Evolutionary conservation across 2,888 invertebrate species (phyloP).

Genomic region (Coelogynopora nodosa): DNA sequence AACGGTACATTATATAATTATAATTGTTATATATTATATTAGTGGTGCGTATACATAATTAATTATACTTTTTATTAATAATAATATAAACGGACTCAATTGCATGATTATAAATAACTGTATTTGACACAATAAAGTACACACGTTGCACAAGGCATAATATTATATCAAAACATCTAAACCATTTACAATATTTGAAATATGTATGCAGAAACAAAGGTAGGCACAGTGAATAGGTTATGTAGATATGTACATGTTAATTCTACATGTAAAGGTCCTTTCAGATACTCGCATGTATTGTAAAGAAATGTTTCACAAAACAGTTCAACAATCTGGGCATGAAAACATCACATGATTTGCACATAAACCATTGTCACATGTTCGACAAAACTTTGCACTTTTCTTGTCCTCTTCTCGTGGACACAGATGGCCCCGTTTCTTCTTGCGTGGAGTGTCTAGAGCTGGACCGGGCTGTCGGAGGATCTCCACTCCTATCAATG

Average conservation of each 20-base stretch:
- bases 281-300: too few species aligned
- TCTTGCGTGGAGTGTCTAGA: conserved; percentile 31
- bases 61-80: background rate
- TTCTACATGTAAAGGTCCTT: conserved; percentile 12
- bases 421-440: conserved; percentile 21
- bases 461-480: background rate
- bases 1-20: conserved; percentile 8
- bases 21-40: conserved; percentile 17
- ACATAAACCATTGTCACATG: conserved; percentile 19
- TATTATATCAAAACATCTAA: too few species aligned
- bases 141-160: too few species aligned
- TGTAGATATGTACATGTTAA: too few species aligned
- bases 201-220: conserved; percentile 31
- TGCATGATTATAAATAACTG: conserved; percentile 13
- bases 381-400: conserved; percentile 5
- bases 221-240: too few species aligned
- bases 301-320: conserved; percentile 11
- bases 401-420: conserved; percentile 22
- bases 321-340: conserved; percentile 8
- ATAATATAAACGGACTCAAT: conserved; percentile 2
- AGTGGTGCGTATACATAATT: conserved; percentile 14
- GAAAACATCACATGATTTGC: conserved; percentile 3
- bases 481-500: conserved; percentile 26
- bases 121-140: conserved; percentile 4
- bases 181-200: too few species aligned